phyloP scores from a whole-genome alignment of 2,113 vertebrate species.

The Ctenomys sociabilis region DNA sequence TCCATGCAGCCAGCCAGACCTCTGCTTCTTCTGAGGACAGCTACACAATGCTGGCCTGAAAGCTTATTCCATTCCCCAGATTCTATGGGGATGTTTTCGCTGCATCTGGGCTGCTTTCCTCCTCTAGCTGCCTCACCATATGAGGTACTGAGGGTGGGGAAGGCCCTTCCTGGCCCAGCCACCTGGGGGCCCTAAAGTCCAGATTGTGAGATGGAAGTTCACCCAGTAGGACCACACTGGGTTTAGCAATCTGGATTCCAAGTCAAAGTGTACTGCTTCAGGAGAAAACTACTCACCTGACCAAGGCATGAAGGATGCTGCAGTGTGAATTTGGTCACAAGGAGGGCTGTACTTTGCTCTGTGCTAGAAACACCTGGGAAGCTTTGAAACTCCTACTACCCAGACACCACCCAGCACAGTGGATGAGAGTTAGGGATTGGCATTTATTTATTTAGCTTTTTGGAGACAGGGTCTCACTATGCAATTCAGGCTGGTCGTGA shows the following conservation, averaged over 20 bases:
- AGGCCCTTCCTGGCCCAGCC: background rate
- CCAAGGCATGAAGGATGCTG: background rate
- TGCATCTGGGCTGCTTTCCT: background rate
- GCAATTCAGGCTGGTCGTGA: background rate
- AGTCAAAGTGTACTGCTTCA: background rate
- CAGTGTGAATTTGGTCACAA: background rate
- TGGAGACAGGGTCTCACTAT: background rate
- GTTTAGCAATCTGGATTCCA: background rate
- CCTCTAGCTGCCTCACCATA: background rate
- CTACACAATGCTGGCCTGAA: background rate
- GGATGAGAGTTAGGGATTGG: background rate
- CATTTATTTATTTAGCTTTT: background rate
- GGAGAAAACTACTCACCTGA: background rate
- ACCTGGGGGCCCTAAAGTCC: constrained; percentile 17
- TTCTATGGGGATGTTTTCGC: background rate
- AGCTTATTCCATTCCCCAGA: too few species aligned
- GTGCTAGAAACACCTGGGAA: background rate
- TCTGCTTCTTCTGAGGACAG: background rate
- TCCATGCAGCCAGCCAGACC: background rate
- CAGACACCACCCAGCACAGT: background rate
- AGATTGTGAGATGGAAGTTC: background rate
- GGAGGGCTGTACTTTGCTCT: background rate
- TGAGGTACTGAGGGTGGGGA: background rate
- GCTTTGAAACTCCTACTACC: background rate
- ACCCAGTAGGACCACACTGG: background rate